Evolutionary conservation across 2,888 invertebrate genomes (phyloP), one percentile per base, ranked within the genome.

Genomic region (Hypercompe scribonia): DNA sequence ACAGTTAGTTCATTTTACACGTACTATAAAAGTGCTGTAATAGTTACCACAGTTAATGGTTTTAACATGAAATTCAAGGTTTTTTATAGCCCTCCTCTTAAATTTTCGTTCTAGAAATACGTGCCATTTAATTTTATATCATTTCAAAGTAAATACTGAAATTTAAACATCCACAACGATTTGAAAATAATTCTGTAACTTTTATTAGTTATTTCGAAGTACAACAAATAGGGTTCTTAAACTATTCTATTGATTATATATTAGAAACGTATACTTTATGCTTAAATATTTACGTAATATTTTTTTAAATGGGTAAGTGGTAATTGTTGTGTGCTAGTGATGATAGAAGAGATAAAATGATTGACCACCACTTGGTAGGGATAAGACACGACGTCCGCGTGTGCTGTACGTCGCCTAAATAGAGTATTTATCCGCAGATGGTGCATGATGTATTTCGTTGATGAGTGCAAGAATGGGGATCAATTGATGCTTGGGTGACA

Each of bases 21-120:
- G 15, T 39, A n/a, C 39, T 58, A 68, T 58, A 58, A 68, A 68
- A 21, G 34, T 58, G 21, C 36, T 58, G 36, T 58, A 58, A 58
- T 39, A 54, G 36, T 28, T 34, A 28, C 58, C 54, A 36, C 28
- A 68, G 36, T 68, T 36, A 58, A 31, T 58, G 2, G 33, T 15
- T 15, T 34, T 34, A 34, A 54, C 33, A 34, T 50, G 33, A 33
- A 67, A n/a, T 68, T 68, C 46, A 50, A 54, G 15, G n/a, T 54
- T n/a, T 66, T 50, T 68, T 34, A 50, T 34, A 50, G 8, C 50
- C 34, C 24, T 67, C 24, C 33, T 3, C 24, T 67, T n/a, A 15
- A 54, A 33, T n/a, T 33, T 24, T 1, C n/a, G 10, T 39, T 13
- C 4, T 58, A 58, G 15, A 42, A 66, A 65, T 65, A 39, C 39